Evolutionary conservation across 2,797 vertebrate genomes (phyloP).

Genomic region (Leucoraja ocellata): DNA sequence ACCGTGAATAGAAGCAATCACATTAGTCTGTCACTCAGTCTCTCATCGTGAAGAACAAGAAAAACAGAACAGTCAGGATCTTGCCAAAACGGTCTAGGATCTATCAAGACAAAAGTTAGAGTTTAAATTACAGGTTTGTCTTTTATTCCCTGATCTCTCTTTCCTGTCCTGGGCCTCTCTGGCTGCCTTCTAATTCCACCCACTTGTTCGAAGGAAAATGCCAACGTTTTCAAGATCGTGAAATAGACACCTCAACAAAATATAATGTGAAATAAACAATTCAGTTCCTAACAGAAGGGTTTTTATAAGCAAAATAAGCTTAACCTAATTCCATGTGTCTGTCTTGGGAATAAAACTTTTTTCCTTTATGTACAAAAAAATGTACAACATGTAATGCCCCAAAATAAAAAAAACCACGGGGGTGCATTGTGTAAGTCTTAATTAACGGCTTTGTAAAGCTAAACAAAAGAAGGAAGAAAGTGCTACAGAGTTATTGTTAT

Average conservation of each 20-base stretch:
- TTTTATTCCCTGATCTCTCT: neutral
- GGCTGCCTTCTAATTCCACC: constrained; percentile 16
- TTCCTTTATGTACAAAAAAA: constrained; percentile 46
- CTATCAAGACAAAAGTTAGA: constrained; percentile 33
- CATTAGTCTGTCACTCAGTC: constrained; percentile 42
- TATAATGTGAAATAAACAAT: neutral
- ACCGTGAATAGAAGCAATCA: constrained; percentile 42
- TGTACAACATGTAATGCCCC: constrained; percentile 66
- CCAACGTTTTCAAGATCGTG: neutral
- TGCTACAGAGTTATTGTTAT: constrained; percentile 72
- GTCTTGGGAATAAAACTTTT: constrained; percentile 12
- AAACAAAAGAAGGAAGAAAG: constrained; percentile 68
- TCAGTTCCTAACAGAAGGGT: neutral
- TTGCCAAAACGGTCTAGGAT: constrained; percentile 29
- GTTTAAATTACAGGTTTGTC: constrained; percentile 36
- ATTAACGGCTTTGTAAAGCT: constrained; percentile 68
- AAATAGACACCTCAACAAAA: neutral
- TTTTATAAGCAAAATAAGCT: neutral
- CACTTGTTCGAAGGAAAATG: neutral
- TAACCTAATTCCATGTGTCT: neutral
- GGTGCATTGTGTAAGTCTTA: constrained; percentile 65
- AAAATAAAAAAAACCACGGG: constrained; percentile 60
- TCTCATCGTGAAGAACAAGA: constrained; percentile 13
- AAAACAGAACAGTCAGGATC: constrained; percentile 39
- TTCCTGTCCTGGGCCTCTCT: constrained; percentile 17